Percentiles rank a stretch among this genome's conserved stretches.
Evolutionary conservation across 2,113 vertebrate species (phyloP).

Genomic region (Cephalophus harveyi): DNA sequence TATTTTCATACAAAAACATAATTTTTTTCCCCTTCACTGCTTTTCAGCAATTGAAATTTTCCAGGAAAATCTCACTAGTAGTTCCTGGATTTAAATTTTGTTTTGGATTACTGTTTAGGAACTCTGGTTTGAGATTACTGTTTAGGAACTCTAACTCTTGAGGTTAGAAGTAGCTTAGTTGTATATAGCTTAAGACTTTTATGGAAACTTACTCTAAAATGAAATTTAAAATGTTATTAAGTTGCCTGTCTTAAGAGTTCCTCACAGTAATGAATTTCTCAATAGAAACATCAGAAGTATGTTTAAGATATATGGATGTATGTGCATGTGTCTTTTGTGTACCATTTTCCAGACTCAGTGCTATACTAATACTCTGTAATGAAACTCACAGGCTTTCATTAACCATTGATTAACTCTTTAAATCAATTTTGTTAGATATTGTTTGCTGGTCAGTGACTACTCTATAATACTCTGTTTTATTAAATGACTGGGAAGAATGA

Average conservation of each 20-base stretch:
- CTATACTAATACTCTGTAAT: not conserved
- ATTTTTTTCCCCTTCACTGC: not conserved
- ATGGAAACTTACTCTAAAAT: conserved; percentile 14
- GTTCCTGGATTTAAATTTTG: not conserved
- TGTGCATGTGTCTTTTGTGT: not conserved
- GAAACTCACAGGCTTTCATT: not conserved
- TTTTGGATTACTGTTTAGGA: not conserved
- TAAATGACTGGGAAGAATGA: not conserved
- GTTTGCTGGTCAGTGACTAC: not conserved
- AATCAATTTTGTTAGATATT: not conserved
- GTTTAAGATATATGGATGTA: not conserved
- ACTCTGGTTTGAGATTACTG: not conserved
- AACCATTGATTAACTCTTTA: conserved; percentile 16
- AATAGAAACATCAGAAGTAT: not conserved
- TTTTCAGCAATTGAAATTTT: conserved; percentile 6
- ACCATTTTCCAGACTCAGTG: not conserved
- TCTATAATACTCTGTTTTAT: conserved; percentile 3
- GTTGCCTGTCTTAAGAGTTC: not conserved
- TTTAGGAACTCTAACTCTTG: not conserved
- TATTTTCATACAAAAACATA: conserved; percentile 25
- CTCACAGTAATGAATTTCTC: conserved; percentile 10
- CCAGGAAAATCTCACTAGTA: not conserved
- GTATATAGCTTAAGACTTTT: not conserved
- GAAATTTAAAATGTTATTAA: not conserved
- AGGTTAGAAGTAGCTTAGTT: conserved; percentile 21